A percentile compares a stretch with the other conserved stretches of the same genome.
Conservation (phyloP, 2,797 vertebrate genomes). For the Hybognathus amarus region DNA sequence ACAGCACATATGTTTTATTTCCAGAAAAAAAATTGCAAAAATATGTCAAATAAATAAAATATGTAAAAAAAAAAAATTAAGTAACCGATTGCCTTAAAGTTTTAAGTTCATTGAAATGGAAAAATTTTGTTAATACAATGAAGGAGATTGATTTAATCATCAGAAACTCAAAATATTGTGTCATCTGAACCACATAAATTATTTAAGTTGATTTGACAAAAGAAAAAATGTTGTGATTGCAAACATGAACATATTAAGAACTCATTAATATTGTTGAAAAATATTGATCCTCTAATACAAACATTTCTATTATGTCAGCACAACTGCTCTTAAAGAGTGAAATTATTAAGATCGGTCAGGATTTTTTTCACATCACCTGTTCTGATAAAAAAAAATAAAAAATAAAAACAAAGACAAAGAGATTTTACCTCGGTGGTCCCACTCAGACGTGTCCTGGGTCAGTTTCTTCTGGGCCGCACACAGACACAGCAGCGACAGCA, state of each 20-base stretch:
- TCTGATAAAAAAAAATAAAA: background rate
- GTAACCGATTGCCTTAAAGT: too few species aligned
- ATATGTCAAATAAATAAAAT: too few species aligned
- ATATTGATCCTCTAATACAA: background rate
- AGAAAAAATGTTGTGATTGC: too few species aligned
- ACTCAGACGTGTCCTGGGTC: conserved; percentile 66
- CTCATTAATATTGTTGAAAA: too few species aligned
- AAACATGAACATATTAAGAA: too few species aligned
- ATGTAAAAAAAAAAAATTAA: too few species aligned
- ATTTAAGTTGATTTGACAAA: too few species aligned
- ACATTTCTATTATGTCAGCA: background rate
- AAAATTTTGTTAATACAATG: too few species aligned
- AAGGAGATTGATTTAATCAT: too few species aligned
- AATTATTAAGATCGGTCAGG: background rate
- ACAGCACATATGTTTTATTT: background rate
- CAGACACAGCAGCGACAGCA: conserved; percentile 72
- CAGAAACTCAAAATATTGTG: too few species aligned
- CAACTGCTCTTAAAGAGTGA: background rate
- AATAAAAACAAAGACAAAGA: background rate
- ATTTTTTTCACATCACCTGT: background rate
- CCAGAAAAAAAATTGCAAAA: background rate
- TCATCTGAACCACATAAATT: too few species aligned
- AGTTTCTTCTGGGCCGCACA: conserved; percentile 70
- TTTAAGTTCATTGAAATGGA: too few species aligned
- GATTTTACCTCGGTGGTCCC: conserved; percentile 68